Base-by-base conservation (phyloP, 2,113 vertebrate species). In the Pteruthius melanotis region DNA sequence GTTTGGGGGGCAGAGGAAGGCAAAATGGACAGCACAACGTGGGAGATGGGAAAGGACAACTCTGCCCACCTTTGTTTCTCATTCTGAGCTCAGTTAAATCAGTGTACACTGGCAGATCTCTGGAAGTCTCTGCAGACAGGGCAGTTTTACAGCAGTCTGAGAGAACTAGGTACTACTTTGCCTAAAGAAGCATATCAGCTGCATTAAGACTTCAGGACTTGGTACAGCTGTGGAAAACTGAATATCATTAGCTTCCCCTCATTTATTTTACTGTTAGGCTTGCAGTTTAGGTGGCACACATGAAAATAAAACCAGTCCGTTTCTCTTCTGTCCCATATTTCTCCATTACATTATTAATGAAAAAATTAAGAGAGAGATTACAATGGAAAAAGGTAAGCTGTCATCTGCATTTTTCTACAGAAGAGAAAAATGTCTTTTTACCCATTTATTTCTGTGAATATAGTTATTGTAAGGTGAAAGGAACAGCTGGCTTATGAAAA, bases 251-350 rank as follows among this genome's bases (percentile, higher is more conserved):
- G 35, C 7, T 95, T 52, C 56, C 79, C 79, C 44, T 94, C 90
- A 93, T 97, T 96, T 96, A 74, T 93, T 93, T 96, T 94, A 89
- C 63, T 78, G 44, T 63, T 80, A 56, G 52, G 33, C 39, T 95
- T 90, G 68, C 57, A 88, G 72, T 74, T 93, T 83, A 90, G 93
- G 79, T 70, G 24, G 42, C 71, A 75, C 23, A 72, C 30, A 45
- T n/a, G 47, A 90, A 96, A 89, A 91, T 81, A 81, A 90, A 92
- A 63, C 7, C 63, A 77, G 50, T 63, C 28, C 59, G 7, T 13
- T 90, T 87, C 37, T 82, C 74, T 39, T 83, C 27, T 49, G 26
- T 74, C 47, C 31, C 83, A 30, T 70, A 31, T 52, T 69, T 69
- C 11, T 56, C 35, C 4, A 5, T 63, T 35, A 56, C 18, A 56